Evolutionary conservation across 2,113 vertebrate genomes (phyloP).

Genomic region (Catagonus wagneri): DNA sequence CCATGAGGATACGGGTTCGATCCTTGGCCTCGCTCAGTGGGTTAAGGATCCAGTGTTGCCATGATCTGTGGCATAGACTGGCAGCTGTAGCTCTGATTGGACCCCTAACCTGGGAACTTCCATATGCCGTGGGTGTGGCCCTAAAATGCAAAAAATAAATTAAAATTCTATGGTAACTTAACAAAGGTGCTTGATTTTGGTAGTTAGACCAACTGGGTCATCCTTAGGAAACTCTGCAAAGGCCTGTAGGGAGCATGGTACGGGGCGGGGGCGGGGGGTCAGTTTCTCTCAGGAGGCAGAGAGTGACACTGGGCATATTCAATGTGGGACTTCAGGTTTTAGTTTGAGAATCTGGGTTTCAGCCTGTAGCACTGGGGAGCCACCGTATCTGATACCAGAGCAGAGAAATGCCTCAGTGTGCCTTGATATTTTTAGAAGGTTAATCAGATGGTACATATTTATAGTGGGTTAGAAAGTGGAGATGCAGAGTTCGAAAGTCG

Average conservation of each 20-base stretch:
- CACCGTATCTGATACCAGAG: neutral
- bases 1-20: no score
- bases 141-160: no score
- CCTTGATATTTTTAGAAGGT: neutral
- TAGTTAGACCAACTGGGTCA: neutral
- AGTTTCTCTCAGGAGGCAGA: neutral
- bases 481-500: neutral
- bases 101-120: no score
- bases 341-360: neutral
- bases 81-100: no score
- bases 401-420: neutral
- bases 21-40: no score
- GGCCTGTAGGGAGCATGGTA: neutral
- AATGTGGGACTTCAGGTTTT: neutral
- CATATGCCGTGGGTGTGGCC: no score
- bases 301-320: neutral
- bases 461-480: neutral
- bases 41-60: no score
- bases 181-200: neutral
- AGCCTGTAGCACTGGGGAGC: neutral
- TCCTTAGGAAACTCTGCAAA: neutral
- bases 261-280: no score
- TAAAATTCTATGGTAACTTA: neutral
- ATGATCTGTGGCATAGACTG: no score
- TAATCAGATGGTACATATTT: neutral